Conservation (phyloP, 2,888 invertebrate species). For the Troides oblongomaculatus region DNA sequence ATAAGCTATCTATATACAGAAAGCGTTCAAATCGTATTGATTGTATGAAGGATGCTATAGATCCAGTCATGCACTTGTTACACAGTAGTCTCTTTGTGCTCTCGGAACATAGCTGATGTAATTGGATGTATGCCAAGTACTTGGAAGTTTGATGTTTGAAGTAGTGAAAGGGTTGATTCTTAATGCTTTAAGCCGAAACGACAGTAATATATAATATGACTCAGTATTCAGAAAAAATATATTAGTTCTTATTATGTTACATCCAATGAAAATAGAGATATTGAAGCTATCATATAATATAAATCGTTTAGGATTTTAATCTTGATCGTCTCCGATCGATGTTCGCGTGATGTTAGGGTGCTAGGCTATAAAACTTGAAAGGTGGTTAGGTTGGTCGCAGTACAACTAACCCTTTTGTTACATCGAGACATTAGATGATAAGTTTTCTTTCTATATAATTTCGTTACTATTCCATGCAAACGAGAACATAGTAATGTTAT, state of each 20-base stretch:
- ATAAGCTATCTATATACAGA: neutral
- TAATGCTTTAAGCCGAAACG: neutral
- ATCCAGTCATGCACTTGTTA: conserved; percentile 14
- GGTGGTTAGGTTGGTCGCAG: too few species aligned
- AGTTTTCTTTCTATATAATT: too few species aligned
- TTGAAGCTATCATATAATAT: neutral
- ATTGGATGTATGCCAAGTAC: conserved; percentile 15
- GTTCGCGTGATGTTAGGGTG: too few species aligned
- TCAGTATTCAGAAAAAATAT: conserved; percentile 3
- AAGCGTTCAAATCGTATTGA: neutral
- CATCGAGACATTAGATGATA: too few species aligned
- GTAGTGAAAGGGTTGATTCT: neutral
- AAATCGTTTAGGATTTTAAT: neutral
- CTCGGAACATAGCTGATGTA: conserved; percentile 18
- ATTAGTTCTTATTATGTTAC: neutral
- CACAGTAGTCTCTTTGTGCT: conserved; percentile 12
- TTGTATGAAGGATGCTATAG: conserved; percentile 5
- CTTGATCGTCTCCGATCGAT: too few species aligned
- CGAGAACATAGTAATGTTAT: too few species aligned
- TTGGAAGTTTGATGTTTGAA: conserved; percentile 1
- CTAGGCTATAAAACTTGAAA: too few species aligned
- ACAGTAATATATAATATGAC: neutral
- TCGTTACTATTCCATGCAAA: too few species aligned
- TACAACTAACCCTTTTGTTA: too few species aligned
- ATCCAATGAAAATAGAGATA: neutral